Conservation (phyloP, 2,888 invertebrate species). For the Dynastes maya region DNA sequence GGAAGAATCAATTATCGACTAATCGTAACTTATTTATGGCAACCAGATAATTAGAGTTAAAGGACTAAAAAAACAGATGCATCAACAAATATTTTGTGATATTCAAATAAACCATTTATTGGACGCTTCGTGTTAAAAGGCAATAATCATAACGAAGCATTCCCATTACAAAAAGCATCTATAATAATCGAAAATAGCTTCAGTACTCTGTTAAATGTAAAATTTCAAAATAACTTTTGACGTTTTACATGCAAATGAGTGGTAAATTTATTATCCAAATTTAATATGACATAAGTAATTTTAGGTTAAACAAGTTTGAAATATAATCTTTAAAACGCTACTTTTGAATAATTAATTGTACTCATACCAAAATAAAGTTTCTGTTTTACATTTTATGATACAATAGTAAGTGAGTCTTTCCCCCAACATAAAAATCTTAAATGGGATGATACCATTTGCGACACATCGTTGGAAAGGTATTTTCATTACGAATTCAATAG, state of each 20-base stretch:
- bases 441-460: too few species aligned
- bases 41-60: neutral
- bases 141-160: slow-evolving; percentile 19
- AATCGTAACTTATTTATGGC: neutral
- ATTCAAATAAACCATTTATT: slow-evolving; percentile 22
- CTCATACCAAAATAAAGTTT: too few species aligned
- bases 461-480: too few species aligned
- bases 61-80: slow-evolving; percentile 12
- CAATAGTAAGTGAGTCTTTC: too few species aligned
- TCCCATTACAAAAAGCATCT: neutral
- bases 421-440: too few species aligned
- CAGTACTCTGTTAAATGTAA: neutral
- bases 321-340: too few species aligned
- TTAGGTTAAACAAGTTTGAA: too few species aligned
- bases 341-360: too few species aligned
- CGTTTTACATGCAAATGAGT: slow-evolving; percentile 11
- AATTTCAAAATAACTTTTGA: slow-evolving; percentile 7
- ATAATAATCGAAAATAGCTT: slow-evolving; percentile 12
- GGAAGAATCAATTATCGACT: slow-evolving; percentile 13
- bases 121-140: slow-evolving; percentile 12
- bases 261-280: neutral
- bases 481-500: too few species aligned
- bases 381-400: too few species aligned
- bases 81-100: slow-evolving; percentile 10
- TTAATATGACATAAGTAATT: neutral